A percentile compares a stretch with the other conserved stretches of the same genome.
Evolutionary conservation across 1,140 invertebrate species (phyloP).

Genomic region (Branchinecta lindahli): DNA sequence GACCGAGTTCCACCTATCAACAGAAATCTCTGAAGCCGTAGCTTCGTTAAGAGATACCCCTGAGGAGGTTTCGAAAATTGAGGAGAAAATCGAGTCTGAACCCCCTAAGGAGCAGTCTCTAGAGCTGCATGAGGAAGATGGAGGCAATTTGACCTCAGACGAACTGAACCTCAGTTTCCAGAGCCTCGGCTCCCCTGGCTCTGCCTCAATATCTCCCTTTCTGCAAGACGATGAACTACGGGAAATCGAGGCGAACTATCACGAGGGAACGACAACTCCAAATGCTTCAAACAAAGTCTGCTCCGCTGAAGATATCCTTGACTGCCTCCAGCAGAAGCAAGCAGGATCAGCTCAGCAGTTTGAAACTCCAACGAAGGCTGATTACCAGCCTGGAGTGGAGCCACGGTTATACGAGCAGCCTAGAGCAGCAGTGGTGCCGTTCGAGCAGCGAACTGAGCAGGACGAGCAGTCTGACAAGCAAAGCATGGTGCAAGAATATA

Average conservation of each 20-base stretch:
- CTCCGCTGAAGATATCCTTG: neutral
- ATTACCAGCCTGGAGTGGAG: no score
- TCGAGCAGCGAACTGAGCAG: no score
- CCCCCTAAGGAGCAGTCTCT: no score
- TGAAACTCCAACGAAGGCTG: no score
- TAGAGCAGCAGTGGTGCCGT: no score
- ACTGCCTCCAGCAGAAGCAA: neutral
- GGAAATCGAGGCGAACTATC: slow-evolving; percentile 1
- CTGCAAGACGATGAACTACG: neutral
- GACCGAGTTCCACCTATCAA: neutral
- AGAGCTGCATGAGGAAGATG: neutral
- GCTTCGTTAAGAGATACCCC: neutral
- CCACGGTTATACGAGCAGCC: no score
- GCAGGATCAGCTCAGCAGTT: no score
- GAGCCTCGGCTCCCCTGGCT: neutral
- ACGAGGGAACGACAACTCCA: neutral
- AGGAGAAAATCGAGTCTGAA: no score
- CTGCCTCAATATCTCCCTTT: neutral
- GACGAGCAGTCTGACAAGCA: no score
- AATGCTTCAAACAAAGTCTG: neutral
- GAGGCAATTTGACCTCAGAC: neutral
- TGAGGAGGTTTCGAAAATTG: neutral
- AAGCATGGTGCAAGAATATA: no score
- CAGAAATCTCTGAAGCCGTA: neutral
- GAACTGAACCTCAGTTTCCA: neutral